A percentile compares a stretch with the other conserved stretches of the same genome.
phyloP scores from a whole-genome alignment of 2,888 invertebrate genomes.

The Pristionchus entomophagus region DNA sequence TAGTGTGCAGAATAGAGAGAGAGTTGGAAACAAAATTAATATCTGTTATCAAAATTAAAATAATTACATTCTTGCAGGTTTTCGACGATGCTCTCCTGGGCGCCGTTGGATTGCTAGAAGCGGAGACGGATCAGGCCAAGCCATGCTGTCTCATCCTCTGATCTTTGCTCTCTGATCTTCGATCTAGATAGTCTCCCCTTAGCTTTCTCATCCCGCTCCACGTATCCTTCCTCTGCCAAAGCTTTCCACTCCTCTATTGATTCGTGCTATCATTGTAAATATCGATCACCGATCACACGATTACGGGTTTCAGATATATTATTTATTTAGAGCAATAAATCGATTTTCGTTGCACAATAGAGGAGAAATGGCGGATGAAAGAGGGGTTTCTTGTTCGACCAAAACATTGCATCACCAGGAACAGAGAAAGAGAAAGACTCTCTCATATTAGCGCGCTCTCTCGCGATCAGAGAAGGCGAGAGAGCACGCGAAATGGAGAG shows the following conservation, averaged over 20 bases:
- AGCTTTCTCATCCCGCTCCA: neutral
- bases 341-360: neutral
- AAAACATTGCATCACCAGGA: conserved; percentile 6
- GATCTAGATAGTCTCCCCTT: neutral
- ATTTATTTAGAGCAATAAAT: neutral
- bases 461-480: neutral
- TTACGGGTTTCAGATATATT: neutral
- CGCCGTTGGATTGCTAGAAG: conserved; percentile 60
- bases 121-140: conserved; percentile 53
- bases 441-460: neutral
- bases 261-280: conserved; percentile 22
- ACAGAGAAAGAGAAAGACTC: neutral
- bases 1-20: no score
- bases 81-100: conserved; percentile 70
- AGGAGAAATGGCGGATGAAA: neutral
- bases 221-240: neutral
- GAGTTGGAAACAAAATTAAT: no score
- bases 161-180: conserved; percentile 30
- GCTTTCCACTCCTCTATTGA: conserved; percentile 4
- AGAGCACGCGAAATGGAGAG: neutral
- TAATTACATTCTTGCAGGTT: no score
- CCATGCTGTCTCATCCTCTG: conserved; percentile 57
- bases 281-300: neutral
- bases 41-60: no score
- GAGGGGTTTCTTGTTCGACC: neutral